Evolutionary conservation across 2,113 vertebrate genomes (phyloP), one percentile per base, ranked within the genome.

Genomic region (Equus przewalskii): DNA sequence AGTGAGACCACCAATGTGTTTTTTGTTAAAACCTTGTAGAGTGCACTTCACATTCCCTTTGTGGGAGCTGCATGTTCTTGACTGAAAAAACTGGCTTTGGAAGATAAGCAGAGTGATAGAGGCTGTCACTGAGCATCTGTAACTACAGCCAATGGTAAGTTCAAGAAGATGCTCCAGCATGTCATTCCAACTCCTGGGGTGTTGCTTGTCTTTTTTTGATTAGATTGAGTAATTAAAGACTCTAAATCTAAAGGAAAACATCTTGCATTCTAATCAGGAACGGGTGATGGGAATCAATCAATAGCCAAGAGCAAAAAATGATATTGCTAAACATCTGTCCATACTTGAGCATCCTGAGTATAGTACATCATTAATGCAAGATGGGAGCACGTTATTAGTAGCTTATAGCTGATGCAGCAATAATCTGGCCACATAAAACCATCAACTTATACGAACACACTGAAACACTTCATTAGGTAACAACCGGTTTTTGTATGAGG

Each of bases 301-400:
- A 64, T 30, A 91, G 62, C 82, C 94, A 84, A 26, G 80, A 70
- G 8, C 4, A 82, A 44, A 62, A 87, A 69, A 24, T 54, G 0
- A 10, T 65, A 87, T 81, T 96, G 65, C 60, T 76, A 88, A 98
- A 76, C 88, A 97, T 51, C 89, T 97, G 91, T 56, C 88, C 58
- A 51, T 22, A 46, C 88, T 91, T 69, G 79, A 89, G 88, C 79
- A 67, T 86, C 92, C 72, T 54, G 65, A 84, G 19, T 54, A 51
- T 4, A 56, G 79, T 1, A 54, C 16, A 28, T 22, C 92, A 62
- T 88, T 30, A 78, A 44, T 41, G 41, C n/a, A 36, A 91, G 67
- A 67, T 5, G 67, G 84, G 44, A 64, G n/a, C 5, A 14, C 0
- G 65, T 19, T 10, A 72, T 60, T 56, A 69, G 72, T 51, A 64